Conservation (phyloP, 2,113 vertebrate genomes). For the Platysteira castanea region DNA sequence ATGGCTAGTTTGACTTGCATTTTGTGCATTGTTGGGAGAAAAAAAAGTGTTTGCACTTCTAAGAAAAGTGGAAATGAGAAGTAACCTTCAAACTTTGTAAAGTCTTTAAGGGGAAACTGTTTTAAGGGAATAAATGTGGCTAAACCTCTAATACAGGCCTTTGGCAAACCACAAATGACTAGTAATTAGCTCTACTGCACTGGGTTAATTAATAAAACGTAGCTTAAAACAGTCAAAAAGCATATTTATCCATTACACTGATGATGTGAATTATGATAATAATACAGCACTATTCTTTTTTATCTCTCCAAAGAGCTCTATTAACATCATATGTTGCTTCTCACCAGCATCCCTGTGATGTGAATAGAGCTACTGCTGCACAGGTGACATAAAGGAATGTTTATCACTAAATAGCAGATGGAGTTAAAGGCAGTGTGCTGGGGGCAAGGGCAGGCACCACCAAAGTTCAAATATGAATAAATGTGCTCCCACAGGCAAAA, state of each 20-base stretch:
- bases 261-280: background rate
- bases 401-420: background rate
- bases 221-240: background rate
- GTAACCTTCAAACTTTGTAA: conserved; percentile 39
- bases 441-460: background rate
- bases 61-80: conserved; percentile 30
- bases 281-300: background rate
- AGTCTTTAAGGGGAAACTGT: background rate
- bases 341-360: background rate
- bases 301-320: background rate
- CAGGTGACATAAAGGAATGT: background rate
- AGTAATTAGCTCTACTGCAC: conserved; percentile 11
- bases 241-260: background rate
- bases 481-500: background rate
- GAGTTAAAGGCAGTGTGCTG: background rate
- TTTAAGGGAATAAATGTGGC: background rate
- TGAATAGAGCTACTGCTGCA: background rate
- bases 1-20: background rate
- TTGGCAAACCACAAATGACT: background rate
- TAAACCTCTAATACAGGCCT: background rate
- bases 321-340: background rate
- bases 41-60: conserved; percentile 32
- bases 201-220: conserved; percentile 41
- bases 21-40: conserved; percentile 18
- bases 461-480: background rate